Evolutionary conservation across 2,888 invertebrate species (phyloP), one percentile per base, ranked within the genome.

Genomic region (Ectemnius continuus): DNA sequence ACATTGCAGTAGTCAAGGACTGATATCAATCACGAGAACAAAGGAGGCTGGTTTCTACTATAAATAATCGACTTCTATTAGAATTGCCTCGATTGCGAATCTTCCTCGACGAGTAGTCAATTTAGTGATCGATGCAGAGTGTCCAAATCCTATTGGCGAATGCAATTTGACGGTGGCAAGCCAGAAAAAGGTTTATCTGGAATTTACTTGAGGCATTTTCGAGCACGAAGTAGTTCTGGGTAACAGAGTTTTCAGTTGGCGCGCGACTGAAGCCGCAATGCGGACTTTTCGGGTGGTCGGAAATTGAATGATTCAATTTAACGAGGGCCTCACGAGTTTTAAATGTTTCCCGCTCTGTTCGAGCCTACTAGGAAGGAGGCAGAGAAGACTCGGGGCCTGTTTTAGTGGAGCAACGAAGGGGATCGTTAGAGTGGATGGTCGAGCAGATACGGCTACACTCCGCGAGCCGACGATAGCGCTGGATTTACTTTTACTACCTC

Each of bases 401-500:
- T 63, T 28, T 28, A 26, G 47, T 28, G 14, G n/a, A 16, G 18
- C 16, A 16, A 11, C 11, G 36, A 23, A 64, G 36, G 18, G 36
- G 62, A 61, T 61, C 45, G 26, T 23, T 62, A 56, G 52, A 28
- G 26, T 26, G 67, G 62, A 56, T 63, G 59, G 66, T 48, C 46
- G 57, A 67, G 72, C 59, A 61, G 62, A 60, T 70, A 63, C 47
- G 57, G 65, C 66, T 26, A 60, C 47, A 61, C 45, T 71, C 61
- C 63, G 59, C 72, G 80, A 79, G 80, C 76, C 79, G 83, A 84
- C 85, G 87, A 86, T 87, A 85, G 84, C 83, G 84, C 72, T 76
- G 84, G 88, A 88, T 88, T 88, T 88, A 88, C 84, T 87, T 88
- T 88, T 88, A 88, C 85, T 84, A 80, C 85, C 83, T 88, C 88